These are phyloP conservation scores for Cercopithecus mona DNA, from an alignment of 2,113 vertebrate species.

Conservation along the genomic window DNA sequence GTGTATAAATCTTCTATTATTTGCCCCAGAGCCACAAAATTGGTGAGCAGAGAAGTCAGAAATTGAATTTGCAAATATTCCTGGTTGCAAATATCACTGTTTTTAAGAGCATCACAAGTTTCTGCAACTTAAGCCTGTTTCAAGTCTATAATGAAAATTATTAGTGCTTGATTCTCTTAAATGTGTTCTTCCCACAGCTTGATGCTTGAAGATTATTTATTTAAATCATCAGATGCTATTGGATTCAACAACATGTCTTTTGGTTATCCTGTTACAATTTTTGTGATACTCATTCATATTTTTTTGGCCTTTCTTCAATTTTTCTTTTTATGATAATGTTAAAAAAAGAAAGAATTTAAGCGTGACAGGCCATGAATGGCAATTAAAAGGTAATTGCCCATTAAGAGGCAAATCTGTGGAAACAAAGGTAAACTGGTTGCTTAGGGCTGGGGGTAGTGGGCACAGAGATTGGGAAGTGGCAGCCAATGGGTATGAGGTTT, in stretches of 20 bases:
- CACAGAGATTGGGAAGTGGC: not conserved
- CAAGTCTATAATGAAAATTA: constrained; percentile 3
- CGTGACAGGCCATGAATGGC: not conserved
- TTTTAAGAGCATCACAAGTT: not conserved
- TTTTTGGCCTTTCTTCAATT: not conserved
- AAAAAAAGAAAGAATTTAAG: constrained; percentile 8
- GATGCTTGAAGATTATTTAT: not conserved
- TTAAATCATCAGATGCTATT: not conserved
- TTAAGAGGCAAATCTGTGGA: not conserved
- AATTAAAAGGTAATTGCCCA: not conserved
- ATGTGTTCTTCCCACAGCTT: not conserved
- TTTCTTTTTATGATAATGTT: not conserved
- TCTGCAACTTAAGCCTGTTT: not conserved
- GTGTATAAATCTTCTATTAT: not conserved
- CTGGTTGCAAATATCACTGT: not conserved
- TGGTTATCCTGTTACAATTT: not conserved
- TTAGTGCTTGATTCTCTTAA: not conserved
- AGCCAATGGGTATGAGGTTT: not conserved
- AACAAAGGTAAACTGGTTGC: not conserved
- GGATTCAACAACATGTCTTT: not conserved
- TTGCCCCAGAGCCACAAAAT: not conserved
- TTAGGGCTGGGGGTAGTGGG: not conserved
- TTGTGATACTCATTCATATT: not conserved
- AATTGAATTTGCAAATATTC: constrained; percentile 34
- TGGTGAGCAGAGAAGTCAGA: not conserved